Evolutionary conservation across 92 coral and sea anemone species (phyloP), one percentile per base, ranked within the genome.

Genomic region (Phenganax subtilis): DNA sequence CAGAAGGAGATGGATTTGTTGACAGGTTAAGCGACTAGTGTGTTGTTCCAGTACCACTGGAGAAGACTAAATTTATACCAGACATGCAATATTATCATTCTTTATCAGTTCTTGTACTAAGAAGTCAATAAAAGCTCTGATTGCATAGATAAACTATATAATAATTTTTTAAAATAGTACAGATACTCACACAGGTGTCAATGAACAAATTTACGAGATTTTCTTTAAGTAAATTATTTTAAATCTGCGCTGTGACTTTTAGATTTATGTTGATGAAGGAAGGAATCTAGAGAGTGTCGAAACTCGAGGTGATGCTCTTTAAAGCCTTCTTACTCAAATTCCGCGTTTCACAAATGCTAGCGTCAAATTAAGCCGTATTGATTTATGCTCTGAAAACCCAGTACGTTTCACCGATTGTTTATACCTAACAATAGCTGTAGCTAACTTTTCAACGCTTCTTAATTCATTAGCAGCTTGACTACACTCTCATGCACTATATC

Each of bases 11-110:
- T 78, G 54, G 53, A 78, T 78, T 76, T 78, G 82, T 78, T 78
- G 82, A 78, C 82, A 78, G 82, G 71, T 78, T 62, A 53, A 78
- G 82, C 58, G 82, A 78, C 58, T 78, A 30, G 16, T 63, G 27
- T 78, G 82, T 78, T 78, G 82, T 78, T 78, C 82, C 82, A 78
- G 72, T 78, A 62, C 82, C 82, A 78, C 72, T 78, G 82, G 58
- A 62, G 67, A 78, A 10, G 55, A 11, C 82, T 15, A 52, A 61
- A 61, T 63, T 78, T 63, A 53, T 78, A 12, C 16, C 53, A 52
- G 63, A 12, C 44, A 44, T 31, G 12, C 30, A 25, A 29, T 62
- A 27, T 15, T 6, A 54, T 11, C 67, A 63, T 52, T 53, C n/a
- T 53, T 57, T 62, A 51, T 25, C 47, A 37, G 47, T 37, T 78